Conservation (phyloP, 2,797 vertebrate genomes). For the Sebastes matsubarae region DNA sequence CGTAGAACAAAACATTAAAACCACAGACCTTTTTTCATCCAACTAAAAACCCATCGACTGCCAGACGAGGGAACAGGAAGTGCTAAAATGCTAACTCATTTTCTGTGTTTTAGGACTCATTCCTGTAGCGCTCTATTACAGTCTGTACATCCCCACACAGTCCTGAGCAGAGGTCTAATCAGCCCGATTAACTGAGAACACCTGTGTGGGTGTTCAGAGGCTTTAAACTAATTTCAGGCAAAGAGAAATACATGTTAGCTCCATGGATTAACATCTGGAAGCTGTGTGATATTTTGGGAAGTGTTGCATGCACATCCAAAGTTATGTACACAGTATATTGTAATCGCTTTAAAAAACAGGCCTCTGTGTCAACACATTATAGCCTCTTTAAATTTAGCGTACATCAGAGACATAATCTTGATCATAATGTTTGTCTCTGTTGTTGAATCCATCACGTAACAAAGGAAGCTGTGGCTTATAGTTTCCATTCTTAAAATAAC, state of each 20-base stretch:
- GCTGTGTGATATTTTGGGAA: neutral
- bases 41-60: too few relatives aligned
- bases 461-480: neutral
- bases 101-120: too few relatives aligned
- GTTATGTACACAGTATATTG: neutral
- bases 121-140: too few relatives aligned
- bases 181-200: neutral
- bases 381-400: too few relatives aligned
- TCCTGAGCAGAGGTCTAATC: too few relatives aligned
- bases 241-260: neutral
- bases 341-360: neutral
- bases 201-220: too few relatives aligned
- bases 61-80: too few relatives aligned
- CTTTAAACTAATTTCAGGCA: neutral
- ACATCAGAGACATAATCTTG: neutral
- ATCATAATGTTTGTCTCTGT: neutral
- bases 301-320: neutral
- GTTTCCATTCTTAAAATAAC: slow-evolving; percentile 13
- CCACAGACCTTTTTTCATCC: too few relatives aligned
- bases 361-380: neutral
- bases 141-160: too few relatives aligned
- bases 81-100: too few relatives aligned
- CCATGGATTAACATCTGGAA: neutral
- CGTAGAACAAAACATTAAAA: too few relatives aligned
- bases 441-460: neutral